Evolutionary conservation across 2,797 vertebrate genomes (phyloP).

Genomic region (Malurus splendens): DNA sequence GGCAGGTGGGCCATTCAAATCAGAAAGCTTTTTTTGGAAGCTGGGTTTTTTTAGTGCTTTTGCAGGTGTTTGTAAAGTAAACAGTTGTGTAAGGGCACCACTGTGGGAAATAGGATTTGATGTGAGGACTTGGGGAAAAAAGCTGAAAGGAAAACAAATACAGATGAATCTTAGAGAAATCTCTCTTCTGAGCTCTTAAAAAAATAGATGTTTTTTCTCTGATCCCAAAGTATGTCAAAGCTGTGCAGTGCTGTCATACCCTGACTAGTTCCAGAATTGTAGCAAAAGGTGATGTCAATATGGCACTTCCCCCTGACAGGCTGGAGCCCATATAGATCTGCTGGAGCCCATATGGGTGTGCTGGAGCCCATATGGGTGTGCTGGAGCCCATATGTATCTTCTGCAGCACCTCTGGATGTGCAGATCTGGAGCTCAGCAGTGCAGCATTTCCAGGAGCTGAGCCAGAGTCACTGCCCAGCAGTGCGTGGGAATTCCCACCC

Average conservation of each 20-base stretch:
- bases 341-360: neutral
- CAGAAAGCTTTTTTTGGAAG: neutral
- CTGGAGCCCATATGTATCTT: neutral
- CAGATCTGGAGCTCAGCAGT: neutral
- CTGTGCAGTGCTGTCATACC: neutral
- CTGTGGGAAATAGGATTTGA: neutral
- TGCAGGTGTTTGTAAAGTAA: neutral
- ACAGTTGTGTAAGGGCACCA: neutral
- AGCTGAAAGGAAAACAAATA: neutral
- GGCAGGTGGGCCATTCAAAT: neutral
- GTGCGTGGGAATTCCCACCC: neutral
- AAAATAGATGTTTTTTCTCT: neutral
- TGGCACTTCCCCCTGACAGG: neutral
- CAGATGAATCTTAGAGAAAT: neutral
- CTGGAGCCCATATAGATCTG: neutral
- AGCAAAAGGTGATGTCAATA: neutral
- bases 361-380: neutral
- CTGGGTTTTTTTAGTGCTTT: rapidly evolving
- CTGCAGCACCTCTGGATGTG: neutral
- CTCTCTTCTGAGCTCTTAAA: neutral
- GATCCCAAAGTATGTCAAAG: neutral
- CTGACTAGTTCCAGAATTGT: neutral
- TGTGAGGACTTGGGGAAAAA: neutral
- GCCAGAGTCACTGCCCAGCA: neutral
- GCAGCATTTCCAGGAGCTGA: neutral